Percentiles rank a stretch among this genome's conserved stretches.
Conservation (phyloP, 2,113 vertebrate species). For the Anhinga anhinga region DNA sequence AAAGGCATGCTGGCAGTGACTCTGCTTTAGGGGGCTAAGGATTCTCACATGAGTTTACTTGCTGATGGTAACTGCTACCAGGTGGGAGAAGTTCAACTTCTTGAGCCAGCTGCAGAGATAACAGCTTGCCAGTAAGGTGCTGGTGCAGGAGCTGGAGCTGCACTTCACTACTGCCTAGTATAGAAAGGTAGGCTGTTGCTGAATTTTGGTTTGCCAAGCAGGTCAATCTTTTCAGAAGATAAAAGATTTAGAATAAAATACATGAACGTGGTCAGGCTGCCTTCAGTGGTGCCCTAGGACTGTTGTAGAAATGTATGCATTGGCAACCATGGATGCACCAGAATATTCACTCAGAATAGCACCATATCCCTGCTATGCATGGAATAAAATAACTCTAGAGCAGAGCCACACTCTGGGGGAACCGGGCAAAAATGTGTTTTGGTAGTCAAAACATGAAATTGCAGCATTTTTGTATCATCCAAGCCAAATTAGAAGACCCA, state of each 20-base stretch:
- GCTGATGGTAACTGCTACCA: not conserved
- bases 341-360: not conserved
- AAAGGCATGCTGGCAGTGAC: not conserved
- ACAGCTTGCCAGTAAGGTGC: not conserved
- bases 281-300: not conserved
- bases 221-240: not conserved
- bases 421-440: not conserved
- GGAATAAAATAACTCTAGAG: not conserved
- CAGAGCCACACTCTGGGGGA: not conserved
- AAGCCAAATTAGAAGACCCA: not conserved
- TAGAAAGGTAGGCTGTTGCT: not conserved
- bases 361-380: not conserved
- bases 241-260: not conserved
- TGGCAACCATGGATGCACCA: not conserved
- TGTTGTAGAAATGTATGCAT: not conserved
- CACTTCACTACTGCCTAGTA: fast-evolving
- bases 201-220: not conserved
- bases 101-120: not conserved
- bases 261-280: not conserved
- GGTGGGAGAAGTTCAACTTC: not conserved
- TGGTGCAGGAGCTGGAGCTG: not conserved
- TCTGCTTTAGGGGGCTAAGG: not conserved
- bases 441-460: not conserved
- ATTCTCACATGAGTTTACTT: not conserved
- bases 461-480: not conserved